Percentiles rank a stretch among this genome's conserved stretches.
phyloP scores from a whole-genome alignment of 2,113 vertebrate genomes.

The Atherinomorus stipes region DNA sequence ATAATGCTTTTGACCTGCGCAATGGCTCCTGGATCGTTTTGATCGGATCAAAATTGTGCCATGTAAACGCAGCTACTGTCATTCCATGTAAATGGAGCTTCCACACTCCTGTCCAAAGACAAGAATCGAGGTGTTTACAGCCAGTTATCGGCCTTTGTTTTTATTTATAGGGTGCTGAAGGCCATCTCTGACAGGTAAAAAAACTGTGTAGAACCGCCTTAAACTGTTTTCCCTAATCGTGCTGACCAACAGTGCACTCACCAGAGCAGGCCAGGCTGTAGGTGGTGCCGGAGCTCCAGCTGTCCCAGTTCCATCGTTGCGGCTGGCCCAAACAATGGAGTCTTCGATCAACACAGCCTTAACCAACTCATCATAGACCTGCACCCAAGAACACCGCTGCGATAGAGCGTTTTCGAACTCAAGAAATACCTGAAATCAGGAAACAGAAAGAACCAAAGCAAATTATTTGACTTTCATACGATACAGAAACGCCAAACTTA shows the following conservation, averaged over 20 bases:
- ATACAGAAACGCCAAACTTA: too few species aligned
- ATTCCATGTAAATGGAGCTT: too few species aligned
- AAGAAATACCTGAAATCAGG: constrained; percentile 89
- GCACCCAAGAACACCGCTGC: constrained; percentile 92
- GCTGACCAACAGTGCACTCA: constrained; percentile 76
- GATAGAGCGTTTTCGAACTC: constrained; percentile 93
- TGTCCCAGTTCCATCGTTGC: constrained; percentile 82
- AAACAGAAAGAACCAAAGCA: constrained; percentile 12
- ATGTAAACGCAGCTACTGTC: too few species aligned
- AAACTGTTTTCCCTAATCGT: neutral
- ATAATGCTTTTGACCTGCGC: too few species aligned
- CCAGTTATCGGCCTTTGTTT: too few species aligned
- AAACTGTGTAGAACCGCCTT: too few species aligned
- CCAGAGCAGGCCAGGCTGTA: constrained; percentile 92
- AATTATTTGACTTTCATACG: neutral
- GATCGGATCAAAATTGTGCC: too few species aligned
- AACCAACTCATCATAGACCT: constrained; percentile 93
- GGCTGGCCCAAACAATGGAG: constrained; percentile 91
- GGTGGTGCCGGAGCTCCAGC: constrained; percentile 78
- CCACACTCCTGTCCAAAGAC: too few species aligned
- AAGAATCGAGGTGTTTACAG: too few species aligned
- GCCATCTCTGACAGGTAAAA: too few species aligned
- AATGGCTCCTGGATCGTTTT: too few species aligned
- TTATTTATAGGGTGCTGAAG: too few species aligned
- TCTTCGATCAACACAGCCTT: constrained; percentile 93